phyloP scores from a whole-genome alignment of 2,797 vertebrate genomes.

The Rousettus madagascariensis region DNA sequence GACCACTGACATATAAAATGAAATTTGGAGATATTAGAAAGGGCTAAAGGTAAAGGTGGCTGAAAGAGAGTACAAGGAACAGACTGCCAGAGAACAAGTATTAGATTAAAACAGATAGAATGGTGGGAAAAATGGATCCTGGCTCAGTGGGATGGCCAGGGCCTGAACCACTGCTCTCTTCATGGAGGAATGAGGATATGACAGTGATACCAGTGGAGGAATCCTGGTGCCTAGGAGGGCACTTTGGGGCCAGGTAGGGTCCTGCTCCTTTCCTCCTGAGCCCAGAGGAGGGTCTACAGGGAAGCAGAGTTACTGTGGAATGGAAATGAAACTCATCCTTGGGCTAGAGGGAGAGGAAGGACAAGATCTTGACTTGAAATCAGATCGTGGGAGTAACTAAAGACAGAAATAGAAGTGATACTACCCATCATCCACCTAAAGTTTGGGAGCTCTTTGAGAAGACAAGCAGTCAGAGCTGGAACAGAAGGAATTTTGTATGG shows the following conservation, averaged over 20 bases:
- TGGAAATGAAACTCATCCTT: neutral
- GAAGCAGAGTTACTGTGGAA: neutral
- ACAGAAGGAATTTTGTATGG: too few relatives aligned
- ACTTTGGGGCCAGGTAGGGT: neutral
- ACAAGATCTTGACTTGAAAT: neutral
- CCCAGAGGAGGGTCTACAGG: neutral
- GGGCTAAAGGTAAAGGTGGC: neutral
- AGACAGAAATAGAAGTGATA: neutral
- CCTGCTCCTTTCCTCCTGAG: neutral
- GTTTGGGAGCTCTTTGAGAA: neutral
- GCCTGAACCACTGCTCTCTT: too few relatives aligned
- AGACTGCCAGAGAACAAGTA: neutral
- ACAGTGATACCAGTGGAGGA: neutral
- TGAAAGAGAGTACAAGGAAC: neutral
- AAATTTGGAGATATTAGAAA: neutral
- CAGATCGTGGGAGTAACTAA: neutral
- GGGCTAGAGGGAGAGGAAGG: neutral
- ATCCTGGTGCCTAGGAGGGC: neutral
- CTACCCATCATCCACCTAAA: neutral
- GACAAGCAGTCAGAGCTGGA: neutral
- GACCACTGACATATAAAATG: neutral
- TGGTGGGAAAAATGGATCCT: neutral
- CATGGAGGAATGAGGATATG: too few relatives aligned
- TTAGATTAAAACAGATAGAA: neutral
- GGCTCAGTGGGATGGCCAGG: neutral